Conservation (phyloP, 2,797 vertebrate genomes). For the Enteromius unitaeniatus region DNA sequence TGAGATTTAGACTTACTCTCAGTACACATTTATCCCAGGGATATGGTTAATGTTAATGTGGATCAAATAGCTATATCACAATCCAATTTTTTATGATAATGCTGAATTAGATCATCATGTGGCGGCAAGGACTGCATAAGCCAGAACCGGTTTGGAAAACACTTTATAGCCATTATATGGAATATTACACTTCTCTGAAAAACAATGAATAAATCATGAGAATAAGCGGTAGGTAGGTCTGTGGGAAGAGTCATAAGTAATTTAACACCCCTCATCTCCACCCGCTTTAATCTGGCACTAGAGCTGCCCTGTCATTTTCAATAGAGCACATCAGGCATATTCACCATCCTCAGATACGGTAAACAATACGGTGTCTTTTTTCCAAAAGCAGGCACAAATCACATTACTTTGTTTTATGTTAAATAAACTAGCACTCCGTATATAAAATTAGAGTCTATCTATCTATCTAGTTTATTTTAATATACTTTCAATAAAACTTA, state of each 20-base stretch:
- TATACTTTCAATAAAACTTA: no score
- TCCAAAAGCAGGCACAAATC: background rate
- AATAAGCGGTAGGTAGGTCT: background rate
- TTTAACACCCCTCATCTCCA: background rate
- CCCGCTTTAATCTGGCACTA: background rate
- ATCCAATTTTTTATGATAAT: no score
- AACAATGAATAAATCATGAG: slow-evolving; percentile 10
- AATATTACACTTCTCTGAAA: background rate
- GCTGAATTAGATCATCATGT: background rate
- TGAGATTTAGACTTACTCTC: background rate
- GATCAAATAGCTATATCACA: background rate
- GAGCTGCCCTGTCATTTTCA: background rate
- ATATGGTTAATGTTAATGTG: background rate
- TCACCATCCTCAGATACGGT: background rate
- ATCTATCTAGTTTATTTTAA: background rate
- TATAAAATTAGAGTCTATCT: background rate
- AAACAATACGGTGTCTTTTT: background rate
- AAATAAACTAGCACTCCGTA: background rate
- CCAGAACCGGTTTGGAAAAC: background rate
- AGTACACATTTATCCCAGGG: background rate
- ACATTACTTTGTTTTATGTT: background rate
- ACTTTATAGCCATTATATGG: background rate
- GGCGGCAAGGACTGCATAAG: background rate
- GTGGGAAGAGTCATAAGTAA: slow-evolving; percentile 13
- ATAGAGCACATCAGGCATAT: background rate